phyloP scores from a whole-genome alignment of 2,888 invertebrate genomes.

The Xylota sylvarum region DNA sequence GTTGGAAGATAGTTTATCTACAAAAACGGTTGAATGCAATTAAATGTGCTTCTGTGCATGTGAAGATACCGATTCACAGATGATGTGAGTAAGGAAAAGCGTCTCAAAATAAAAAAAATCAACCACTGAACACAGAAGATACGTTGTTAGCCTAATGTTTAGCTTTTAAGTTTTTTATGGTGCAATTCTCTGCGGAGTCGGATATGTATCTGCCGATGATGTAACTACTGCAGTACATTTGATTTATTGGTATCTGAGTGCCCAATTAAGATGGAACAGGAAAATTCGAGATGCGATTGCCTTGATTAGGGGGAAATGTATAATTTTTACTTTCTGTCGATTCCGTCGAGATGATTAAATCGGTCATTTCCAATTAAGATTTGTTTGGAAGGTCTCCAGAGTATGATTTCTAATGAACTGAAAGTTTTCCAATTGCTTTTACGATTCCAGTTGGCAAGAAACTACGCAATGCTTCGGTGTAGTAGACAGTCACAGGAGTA shows the following conservation, averaged over 20 bases:
- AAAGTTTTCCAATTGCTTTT: neutral
- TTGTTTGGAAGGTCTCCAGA: neutral
- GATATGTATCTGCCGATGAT: constrained; percentile 36
- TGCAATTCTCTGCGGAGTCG: constrained; percentile 3
- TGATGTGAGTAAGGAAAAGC: constrained; percentile 28
- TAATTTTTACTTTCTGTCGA: constrained; percentile 33
- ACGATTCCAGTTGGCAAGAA: neutral
- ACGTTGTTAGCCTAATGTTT: constrained; percentile 5
- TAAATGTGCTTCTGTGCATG: constrained; percentile 20
- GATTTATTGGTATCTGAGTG: constrained; percentile 48
- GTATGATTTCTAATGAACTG: neutral
- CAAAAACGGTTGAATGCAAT: constrained; percentile 9
- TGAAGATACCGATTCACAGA: constrained; percentile 2
- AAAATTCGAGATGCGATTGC: constrained; percentile 46
- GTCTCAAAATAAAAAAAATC: constrained; percentile 21
- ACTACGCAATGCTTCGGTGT: neutral
- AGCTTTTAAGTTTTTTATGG: constrained; percentile 14
- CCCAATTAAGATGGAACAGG: constrained; percentile 67
- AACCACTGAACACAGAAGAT: neutral
- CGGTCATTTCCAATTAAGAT: constrained; percentile 29
- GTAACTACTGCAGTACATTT: constrained; percentile 28
- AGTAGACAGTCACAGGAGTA: neutral
- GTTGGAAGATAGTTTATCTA: constrained; percentile 10
- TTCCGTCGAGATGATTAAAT: constrained; percentile 36
- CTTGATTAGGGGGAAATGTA: constrained; percentile 43